These are phyloP conservation scores for Peromyscus aztecus DNA, from an alignment of 2,797 vertebrate genomes.

Conservation along the genomic window DNA sequence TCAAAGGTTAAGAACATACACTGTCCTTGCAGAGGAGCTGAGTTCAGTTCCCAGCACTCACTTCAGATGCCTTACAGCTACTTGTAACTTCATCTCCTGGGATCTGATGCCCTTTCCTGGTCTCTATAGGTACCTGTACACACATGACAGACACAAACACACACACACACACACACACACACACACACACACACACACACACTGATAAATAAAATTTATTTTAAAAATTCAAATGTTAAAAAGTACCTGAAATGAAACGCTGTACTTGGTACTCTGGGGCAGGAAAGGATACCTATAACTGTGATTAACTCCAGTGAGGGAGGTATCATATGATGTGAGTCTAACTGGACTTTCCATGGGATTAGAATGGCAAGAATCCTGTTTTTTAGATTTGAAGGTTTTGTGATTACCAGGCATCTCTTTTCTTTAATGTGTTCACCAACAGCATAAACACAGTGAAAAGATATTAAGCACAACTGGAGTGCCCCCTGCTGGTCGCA, in stretches of 20 bases:
- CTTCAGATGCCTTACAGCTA: background rate
- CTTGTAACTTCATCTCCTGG: background rate
- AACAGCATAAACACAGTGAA: background rate
- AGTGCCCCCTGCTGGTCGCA: constrained; percentile 64
- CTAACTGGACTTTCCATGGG: background rate
- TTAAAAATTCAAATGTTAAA: background rate
- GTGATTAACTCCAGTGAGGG: background rate
- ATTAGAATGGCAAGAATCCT: constrained; percentile 5
- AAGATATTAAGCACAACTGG: background rate
- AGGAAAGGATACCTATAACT: constrained; percentile 28
- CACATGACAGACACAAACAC: background rate
- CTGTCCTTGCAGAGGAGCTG: too few species aligned
- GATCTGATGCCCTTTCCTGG: background rate
- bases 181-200: background rate
- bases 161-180: background rate
- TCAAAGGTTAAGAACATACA: background rate
- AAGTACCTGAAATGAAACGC: background rate
- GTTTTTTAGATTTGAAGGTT: constrained; percentile 44
- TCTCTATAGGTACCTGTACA: background rate
- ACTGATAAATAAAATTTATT: too few species aligned
- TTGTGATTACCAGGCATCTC: constrained; percentile 10
- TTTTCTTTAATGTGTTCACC: background rate
- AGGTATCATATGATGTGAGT: constrained; percentile 14
- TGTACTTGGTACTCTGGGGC: background rate
- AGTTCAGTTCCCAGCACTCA: background rate